Evolutionary conservation across 2,888 invertebrate genomes (phyloP).

Genomic region (Drosophila subsilvestris): DNA sequence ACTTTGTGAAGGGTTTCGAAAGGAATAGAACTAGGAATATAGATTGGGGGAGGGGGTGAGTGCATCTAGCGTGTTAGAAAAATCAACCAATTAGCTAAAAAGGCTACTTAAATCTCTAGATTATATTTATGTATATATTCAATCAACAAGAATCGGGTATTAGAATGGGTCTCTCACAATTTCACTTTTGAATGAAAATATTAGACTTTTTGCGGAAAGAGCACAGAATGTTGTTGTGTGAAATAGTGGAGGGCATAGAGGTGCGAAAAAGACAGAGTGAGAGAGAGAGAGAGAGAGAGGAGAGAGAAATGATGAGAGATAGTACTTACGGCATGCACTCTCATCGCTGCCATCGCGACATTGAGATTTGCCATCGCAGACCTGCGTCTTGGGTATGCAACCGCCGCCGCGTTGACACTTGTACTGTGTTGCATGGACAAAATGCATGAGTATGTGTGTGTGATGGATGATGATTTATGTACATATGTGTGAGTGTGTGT

Average conservation of each 20-base stretch:
- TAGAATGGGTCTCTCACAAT: neutral
- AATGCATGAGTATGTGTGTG: slow-evolving; percentile 27
- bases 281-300: too few species aligned
- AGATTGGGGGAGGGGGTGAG: neutral
- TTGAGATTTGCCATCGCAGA: slow-evolving; percentile 86
- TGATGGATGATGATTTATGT: slow-evolving; percentile 2
- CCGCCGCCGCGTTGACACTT: slow-evolving; percentile 84
- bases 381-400: slow-evolving; percentile 83
- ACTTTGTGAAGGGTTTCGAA: neutral
- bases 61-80: slow-evolving; percentile 33
- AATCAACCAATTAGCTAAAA: slow-evolving; percentile 29
- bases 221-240: neutral
- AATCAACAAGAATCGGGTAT: neutral
- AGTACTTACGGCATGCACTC: slow-evolving; percentile 84
- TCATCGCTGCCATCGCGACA: slow-evolving; percentile 86
- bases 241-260: neutral
- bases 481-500: slow-evolving; percentile 11
- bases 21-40: neutral
- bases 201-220: neutral
- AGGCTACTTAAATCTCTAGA: slow-evolving; percentile 7
- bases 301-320: neutral
- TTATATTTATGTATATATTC: neutral
- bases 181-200: neutral
- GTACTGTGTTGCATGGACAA: slow-evolving; percentile 73
- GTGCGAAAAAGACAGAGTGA: neutral